These are phyloP conservation scores for Trogon surrucura DNA, from an alignment of 2,113 vertebrate species.

Conservation along the genomic window DNA sequence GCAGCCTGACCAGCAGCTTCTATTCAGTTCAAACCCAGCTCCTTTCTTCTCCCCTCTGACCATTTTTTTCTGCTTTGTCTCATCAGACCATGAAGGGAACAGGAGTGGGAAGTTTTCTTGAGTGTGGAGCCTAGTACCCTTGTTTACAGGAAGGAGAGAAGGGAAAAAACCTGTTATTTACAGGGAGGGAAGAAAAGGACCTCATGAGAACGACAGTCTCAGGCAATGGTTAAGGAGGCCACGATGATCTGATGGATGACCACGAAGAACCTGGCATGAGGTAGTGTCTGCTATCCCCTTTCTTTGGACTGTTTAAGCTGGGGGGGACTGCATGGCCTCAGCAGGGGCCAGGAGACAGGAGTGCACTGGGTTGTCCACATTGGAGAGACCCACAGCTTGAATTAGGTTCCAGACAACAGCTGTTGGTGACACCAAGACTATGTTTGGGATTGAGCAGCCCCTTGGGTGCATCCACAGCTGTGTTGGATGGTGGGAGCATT, in stretches of 20 bases:
- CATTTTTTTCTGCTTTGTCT: constrained; percentile 42
- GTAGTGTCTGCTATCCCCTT: background rate
- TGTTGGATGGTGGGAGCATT: fast-evolving
- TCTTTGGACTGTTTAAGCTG: background rate
- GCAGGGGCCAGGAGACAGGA: background rate
- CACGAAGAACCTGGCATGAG: background rate
- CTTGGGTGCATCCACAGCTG: background rate
- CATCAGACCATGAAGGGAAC: background rate
- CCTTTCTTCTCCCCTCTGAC: constrained; percentile 37
- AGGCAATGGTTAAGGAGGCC: background rate
- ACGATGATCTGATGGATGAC: background rate
- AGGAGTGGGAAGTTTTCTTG: background rate
- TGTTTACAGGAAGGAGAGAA: background rate
- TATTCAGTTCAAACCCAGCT: constrained; percentile 56
- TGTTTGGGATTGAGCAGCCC: background rate
- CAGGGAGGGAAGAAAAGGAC: background rate
- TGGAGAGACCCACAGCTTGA: background rate
- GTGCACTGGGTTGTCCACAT: fast-evolving
- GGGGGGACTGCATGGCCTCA: background rate
- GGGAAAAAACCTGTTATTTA: background rate
- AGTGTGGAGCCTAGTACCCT: background rate
- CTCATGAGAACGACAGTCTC: background rate
- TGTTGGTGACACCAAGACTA: background rate
- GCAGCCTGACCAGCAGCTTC: constrained; percentile 65
- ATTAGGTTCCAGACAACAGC: background rate